Conservation (phyloP, 2,113 vertebrate species). For the Gorilla gorilla region DNA sequence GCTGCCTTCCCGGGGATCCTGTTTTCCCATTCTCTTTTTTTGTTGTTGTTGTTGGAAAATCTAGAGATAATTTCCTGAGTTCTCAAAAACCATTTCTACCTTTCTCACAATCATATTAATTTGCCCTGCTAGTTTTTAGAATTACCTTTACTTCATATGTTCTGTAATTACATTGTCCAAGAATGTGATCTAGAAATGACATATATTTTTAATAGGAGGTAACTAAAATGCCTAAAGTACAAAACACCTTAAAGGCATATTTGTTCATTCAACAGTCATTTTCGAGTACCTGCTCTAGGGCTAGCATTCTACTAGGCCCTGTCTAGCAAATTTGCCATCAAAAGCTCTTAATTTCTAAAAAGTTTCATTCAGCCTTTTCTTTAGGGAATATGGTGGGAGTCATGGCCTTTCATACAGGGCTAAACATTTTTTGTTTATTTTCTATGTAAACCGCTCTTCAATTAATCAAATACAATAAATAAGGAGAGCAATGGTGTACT, state of each 20-base stretch:
- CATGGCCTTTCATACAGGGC: background rate
- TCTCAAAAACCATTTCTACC: background rate
- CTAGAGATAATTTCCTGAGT: background rate
- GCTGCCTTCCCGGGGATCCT: background rate
- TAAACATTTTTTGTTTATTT: constrained; percentile 56
- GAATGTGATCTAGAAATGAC: background rate
- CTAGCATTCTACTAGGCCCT: background rate
- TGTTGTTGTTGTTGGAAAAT: background rate
- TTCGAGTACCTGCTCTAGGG: fast-evolving
- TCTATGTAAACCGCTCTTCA: constrained; percentile 38
- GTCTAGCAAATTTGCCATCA: background rate
- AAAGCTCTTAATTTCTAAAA: background rate
- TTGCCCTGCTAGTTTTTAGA: background rate
- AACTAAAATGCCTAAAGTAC: background rate
- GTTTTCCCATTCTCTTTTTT: background rate
- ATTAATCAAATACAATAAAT: background rate
- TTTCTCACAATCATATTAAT: background rate
- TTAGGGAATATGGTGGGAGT: background rate
- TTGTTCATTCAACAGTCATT: background rate
- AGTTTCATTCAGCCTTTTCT: background rate
- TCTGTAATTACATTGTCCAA: background rate
- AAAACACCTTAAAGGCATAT: background rate
- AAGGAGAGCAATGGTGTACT: background rate
- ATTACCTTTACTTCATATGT: background rate
- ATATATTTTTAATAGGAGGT: background rate